Evolutionary conservation across 2,797 vertebrate genomes (phyloP), one percentile per base, ranked within the genome.

Genomic region (Anguilla pacifica): DNA sequence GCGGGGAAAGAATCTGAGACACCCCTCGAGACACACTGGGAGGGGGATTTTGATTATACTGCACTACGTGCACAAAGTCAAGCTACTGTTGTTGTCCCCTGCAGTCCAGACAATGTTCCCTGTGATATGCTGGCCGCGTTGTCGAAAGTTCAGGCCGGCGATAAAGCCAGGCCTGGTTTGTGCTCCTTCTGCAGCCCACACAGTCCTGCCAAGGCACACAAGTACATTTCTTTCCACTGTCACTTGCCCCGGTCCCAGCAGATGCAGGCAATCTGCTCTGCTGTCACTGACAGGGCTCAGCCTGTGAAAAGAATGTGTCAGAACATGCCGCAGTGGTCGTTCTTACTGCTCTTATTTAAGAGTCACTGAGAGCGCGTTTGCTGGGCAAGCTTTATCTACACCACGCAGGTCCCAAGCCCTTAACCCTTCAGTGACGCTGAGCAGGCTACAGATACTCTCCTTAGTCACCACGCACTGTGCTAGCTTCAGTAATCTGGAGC

Each of bases 221-320:
- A 96, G 95, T 96, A 95, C 94, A 90, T 95, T 95, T 96, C 87
- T 91, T 95, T 95, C 94, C 94, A 93, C 95, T 95, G 96, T 96
- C 95, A 96, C 95, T 96, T 96, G 96, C 95, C 95, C 94, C 91
- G 57, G 93, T 95, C 95, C 95, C 95, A 96, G 95, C 96, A 97
- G 96, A 96, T 97, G 96, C 94, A 95, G 94, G 93, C 96, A 97
- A 96, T 96, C 95, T 96, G 96, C 95, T 96, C 96, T 94, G 94
- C 96, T 97, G 95, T 97, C 96, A 97, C 93, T 95, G 94, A 96
- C 95, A 96, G 95, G 93, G 93, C 94, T 96, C 91, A 91, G 93
- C 96, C 96, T 95, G 93, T 94, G 94, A 96, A 96, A 95, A 95
- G 94, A 96, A 94, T 95, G 94, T 96, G 95, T 95, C 96, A 96